Conservation (phyloP, 2,797 vertebrate genomes). For the Ciconia nigra region DNA sequence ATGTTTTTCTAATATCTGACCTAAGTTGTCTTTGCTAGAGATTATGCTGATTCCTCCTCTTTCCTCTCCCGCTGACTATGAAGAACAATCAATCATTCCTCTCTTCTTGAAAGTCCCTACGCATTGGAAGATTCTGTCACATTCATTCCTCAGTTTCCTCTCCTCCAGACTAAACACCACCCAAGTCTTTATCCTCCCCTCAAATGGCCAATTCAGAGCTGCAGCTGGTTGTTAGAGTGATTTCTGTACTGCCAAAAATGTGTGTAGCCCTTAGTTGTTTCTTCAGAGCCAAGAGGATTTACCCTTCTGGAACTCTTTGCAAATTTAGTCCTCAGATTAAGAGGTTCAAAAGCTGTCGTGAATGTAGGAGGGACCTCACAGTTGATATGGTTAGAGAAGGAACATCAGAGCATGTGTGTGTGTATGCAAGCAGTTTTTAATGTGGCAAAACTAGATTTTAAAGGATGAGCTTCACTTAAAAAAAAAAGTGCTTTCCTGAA, state of each 20-base stretch:
- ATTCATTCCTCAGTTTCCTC: slow-evolving; percentile 43
- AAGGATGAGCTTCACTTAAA: background rate
- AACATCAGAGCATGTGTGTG: background rate
- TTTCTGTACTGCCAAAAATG: background rate
- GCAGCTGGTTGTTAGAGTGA: background rate
- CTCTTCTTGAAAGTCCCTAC: background rate
- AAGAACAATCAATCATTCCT: slow-evolving; percentile 4
- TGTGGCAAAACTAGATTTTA: background rate
- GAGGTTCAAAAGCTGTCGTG: background rate
- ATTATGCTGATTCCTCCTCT: slow-evolving; percentile 8
- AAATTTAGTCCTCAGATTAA: background rate
- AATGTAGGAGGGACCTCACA: background rate
- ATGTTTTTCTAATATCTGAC: slow-evolving; percentile 42
- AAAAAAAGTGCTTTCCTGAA: background rate
- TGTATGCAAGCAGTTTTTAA: background rate
- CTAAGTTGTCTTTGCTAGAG: slow-evolving; percentile 20
- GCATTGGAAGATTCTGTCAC: slow-evolving; percentile 9
- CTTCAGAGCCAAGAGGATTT: background rate
- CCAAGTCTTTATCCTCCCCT: background rate
- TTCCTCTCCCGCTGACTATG: background rate
- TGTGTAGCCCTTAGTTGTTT: background rate
- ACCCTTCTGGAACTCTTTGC: background rate
- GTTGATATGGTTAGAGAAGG: background rate
- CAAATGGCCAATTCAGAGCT: background rate
- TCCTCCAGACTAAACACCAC: slow-evolving; percentile 51